These are phyloP conservation scores for Ectemnius continuus DNA, from an alignment of 2,888 invertebrate species.

Conservation along the genomic window DNA sequence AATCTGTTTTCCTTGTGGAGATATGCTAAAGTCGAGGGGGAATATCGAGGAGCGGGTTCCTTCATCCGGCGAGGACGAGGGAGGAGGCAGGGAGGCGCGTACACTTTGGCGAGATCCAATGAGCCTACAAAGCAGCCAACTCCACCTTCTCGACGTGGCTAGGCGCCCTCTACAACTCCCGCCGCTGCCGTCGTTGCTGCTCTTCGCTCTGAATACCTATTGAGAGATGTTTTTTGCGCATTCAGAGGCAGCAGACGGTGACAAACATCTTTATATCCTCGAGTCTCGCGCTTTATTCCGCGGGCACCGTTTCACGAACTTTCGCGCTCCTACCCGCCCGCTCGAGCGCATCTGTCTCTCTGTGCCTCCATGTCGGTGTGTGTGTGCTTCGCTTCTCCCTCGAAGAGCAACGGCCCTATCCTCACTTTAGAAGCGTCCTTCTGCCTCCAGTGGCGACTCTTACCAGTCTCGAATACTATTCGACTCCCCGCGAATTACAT, in stretches of 20 bases:
- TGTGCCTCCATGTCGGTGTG: neutral
- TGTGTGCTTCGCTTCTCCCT: neutral
- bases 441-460: neutral
- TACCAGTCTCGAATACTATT: neutral
- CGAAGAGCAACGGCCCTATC: too few species aligned
- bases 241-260: constrained; percentile 42
- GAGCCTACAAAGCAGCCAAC: constrained; percentile 11
- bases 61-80: constrained; percentile 1
- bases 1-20: neutral
- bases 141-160: too few species aligned
- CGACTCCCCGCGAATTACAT: too few species aligned
- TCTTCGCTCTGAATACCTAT: constrained; percentile 35
- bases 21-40: neutral
- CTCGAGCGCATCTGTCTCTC: neutral
- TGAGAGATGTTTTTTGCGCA: constrained; percentile 46
- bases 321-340: neutral
- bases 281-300: constrained; percentile 33
- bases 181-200: constrained; percentile 11
- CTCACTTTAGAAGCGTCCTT: neutral
- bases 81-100: too few species aligned
- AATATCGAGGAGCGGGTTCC: neutral
- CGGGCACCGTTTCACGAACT: constrained; percentile 31
- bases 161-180: constrained; percentile 13
- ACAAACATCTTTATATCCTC: constrained; percentile 48
- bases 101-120: constrained; percentile 12